Conservation (phyloP, 1,140 invertebrate species). For the Bathynomus jamesi region DNA sequence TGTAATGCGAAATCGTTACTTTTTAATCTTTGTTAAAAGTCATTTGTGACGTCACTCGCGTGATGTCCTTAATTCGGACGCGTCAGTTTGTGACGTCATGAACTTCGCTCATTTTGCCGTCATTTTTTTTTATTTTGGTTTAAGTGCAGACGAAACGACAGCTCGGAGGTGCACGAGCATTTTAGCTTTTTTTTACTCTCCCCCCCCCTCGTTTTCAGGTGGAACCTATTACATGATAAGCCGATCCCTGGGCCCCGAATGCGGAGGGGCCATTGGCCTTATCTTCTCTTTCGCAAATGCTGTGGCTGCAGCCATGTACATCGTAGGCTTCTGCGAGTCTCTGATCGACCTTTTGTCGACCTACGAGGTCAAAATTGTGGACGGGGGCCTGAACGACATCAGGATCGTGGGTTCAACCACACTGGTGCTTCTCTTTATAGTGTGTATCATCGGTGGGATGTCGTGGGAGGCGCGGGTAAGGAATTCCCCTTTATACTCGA, state of each 20-base stretch:
- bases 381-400: conserved; percentile 49
- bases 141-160: too few species aligned
- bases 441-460: conserved; percentile 47
- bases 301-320: conserved; percentile 56
- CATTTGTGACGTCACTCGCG: too few species aligned
- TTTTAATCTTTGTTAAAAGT: too few species aligned
- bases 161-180: too few species aligned
- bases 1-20: too few species aligned
- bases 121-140: too few species aligned
- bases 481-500: neutral
- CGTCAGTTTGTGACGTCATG: too few species aligned
- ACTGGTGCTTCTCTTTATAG: conserved; percentile 43
- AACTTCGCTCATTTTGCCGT: too few species aligned
- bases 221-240: conserved; percentile 56
- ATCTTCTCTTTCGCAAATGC: conserved; percentile 59
- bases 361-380: conserved; percentile 38
- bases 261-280: conserved; percentile 57
- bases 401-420: conserved; percentile 50
- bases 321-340: conserved; percentile 58
- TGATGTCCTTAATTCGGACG: too few species aligned
- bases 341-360: conserved; percentile 46
- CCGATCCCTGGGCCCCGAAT: conserved; percentile 57
- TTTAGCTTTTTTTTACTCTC: conserved; percentile 36
- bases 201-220: conserved; percentile 42
- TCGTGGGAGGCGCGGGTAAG: conserved; percentile 50